phyloP scores from a whole-genome alignment of 2,113 vertebrate genomes.

The Raja brachyura region DNA sequence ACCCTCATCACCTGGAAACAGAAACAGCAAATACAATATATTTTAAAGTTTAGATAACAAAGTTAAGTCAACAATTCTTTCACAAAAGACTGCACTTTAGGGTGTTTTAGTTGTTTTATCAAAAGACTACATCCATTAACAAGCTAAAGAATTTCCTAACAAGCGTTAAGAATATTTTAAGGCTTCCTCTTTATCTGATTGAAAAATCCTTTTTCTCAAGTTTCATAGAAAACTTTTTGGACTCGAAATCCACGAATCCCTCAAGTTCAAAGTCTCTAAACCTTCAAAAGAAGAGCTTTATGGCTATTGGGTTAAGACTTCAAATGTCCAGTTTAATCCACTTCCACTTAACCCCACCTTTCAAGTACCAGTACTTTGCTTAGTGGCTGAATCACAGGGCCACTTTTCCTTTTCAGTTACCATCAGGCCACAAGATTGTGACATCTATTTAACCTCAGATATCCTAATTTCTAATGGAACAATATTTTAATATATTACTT shows the following conservation, averaged over 20 bases:
- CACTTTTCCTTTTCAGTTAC: conserved; percentile 27
- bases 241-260: conserved; percentile 15
- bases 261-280: neutral
- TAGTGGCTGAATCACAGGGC: neutral
- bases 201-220: conserved; percentile 34
- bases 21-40: conserved; percentile 43
- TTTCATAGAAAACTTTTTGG: conserved; percentile 21
- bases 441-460: conserved; percentile 29
- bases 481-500: neutral
- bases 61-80: conserved; percentile 31
- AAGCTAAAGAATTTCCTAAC: conserved; percentile 29
- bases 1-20: conserved; percentile 80
- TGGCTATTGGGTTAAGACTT: conserved; percentile 31
- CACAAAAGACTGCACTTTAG: conserved; percentile 5
- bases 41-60: conserved; percentile 39
- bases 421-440: neutral
- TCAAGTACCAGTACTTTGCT: conserved; percentile 31
- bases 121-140: conserved; percentile 31
- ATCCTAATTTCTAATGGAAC: neutral
- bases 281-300: conserved; percentile 26
- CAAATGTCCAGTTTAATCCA: conserved; percentile 31
- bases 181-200: conserved; percentile 25
- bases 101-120: conserved; percentile 2
- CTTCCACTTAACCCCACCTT: conserved; percentile 35
- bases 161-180: conserved; percentile 26